These are phyloP conservation scores for Helogale parvula DNA, from an alignment of 2,113 vertebrate species.

Conservation along the genomic window DNA sequence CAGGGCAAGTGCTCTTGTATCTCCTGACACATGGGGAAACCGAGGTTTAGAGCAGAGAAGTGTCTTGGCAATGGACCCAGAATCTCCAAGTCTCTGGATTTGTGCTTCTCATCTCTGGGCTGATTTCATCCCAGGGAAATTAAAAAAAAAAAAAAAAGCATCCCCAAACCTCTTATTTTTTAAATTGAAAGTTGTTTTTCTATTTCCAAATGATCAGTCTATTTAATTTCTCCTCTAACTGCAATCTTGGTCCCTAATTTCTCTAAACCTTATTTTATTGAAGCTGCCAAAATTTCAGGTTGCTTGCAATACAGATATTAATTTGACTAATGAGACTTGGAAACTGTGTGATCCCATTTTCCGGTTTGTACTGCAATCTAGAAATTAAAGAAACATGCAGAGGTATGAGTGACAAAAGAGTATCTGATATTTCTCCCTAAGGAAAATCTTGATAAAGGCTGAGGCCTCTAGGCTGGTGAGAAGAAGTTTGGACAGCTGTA, in stretches of 20 bases:
- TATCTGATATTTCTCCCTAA: background rate
- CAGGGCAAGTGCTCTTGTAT: background rate
- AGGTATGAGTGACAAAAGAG: background rate
- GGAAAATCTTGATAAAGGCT: background rate
- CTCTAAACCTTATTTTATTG: slow-evolving; percentile 12
- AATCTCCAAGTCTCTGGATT: background rate
- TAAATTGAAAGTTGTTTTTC: slow-evolving; percentile 30
- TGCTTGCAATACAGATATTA: slow-evolving; percentile 58
- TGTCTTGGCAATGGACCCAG: no score
- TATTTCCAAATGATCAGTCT: slow-evolving; percentile 10
- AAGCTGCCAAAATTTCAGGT: slow-evolving; percentile 47
- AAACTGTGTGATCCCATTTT: slow-evolving; percentile 63
- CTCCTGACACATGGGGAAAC: background rate
- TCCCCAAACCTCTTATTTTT: background rate
- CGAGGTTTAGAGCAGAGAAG: background rate
- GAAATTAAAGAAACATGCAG: slow-evolving; percentile 35
- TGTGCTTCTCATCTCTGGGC: background rate
- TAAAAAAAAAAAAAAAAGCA: background rate
- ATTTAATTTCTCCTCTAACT: slow-evolving; percentile 41
- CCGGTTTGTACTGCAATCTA: background rate
- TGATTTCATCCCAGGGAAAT: background rate
- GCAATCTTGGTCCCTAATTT: slow-evolving; percentile 12
- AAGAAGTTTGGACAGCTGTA: no score
- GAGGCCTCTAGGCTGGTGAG: background rate
- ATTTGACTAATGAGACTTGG: slow-evolving; percentile 74